Evolutionary conservation across 2,888 invertebrate species (phyloP).

Genomic region (Ormia ochracea): DNA sequence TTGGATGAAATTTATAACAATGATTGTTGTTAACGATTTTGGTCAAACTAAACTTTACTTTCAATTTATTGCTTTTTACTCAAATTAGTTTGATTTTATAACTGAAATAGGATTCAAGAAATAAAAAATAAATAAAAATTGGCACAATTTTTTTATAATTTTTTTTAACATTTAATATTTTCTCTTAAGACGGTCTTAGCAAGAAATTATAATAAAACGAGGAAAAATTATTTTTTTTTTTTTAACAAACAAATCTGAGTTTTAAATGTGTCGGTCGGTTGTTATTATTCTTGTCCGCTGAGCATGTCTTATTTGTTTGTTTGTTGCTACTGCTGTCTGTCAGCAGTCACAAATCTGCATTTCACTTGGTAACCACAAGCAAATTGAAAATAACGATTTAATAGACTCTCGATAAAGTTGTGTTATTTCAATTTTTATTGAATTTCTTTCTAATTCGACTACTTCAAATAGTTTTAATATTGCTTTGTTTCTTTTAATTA

Average conservation of each 20-base stretch:
- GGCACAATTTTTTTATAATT: neutral
- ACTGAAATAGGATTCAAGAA: constrained; percentile 1
- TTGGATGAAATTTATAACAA: neutral
- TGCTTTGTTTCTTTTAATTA: neutral
- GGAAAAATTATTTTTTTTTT: neutral
- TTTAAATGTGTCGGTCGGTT: neutral
- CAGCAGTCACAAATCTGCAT: neutral
- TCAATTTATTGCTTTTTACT: constrained; percentile 10
- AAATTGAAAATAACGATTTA: constrained; percentile 38
- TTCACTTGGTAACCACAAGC: constrained; percentile 52
- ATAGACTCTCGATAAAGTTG: constrained; percentile 10
- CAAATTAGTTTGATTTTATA: neutral
- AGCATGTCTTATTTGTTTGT: constrained; percentile 1
- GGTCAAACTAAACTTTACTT: neutral
- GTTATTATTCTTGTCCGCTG: neutral
- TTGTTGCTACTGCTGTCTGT: neutral
- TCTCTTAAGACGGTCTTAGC: neutral
- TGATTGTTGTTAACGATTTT: neutral
- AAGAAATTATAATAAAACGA: neutral
- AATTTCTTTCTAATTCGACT: constrained; percentile 3
- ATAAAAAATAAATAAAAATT: constrained; percentile 1
- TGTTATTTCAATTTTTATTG: neutral
- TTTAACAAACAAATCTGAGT: neutral
- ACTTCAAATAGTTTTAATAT: neutral
- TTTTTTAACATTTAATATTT: neutral